phyloP scores from a whole-genome alignment of 92 coral and sea anemone genomes.

The Meandrina meandrites region DNA sequence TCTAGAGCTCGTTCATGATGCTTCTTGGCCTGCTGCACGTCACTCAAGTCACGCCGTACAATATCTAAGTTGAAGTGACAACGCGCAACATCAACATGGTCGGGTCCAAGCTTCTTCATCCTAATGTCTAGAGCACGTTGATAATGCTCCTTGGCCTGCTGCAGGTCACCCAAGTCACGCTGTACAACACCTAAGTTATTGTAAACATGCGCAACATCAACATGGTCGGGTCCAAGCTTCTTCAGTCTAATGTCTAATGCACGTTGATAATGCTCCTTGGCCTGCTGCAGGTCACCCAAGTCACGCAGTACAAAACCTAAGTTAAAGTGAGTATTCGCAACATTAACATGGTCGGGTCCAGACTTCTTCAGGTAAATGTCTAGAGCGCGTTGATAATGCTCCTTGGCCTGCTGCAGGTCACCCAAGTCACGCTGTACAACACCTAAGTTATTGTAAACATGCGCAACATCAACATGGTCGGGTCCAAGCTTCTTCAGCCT shows the following conservation, averaged over 20 bases:
- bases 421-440: too few species aligned
- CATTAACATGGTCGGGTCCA: too few species aligned
- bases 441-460: too few species aligned
- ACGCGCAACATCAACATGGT: constrained; percentile 27
- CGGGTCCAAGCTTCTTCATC: constrained; percentile 17
- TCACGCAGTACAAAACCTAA: constrained; percentile 3
- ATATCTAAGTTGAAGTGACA: constrained; percentile 17
- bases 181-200: constrained; percentile 26
- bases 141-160: constrained; percentile 37
- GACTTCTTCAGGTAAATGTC: too few species aligned
- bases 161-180: neutral
- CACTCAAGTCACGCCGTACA: neutral
- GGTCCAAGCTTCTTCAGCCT: too few species aligned
- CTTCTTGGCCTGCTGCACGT: neutral
- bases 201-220: constrained; percentile 32
- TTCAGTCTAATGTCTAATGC: constrained; percentile 16
- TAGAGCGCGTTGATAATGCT: too few species aligned
- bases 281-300: constrained; percentile 32
- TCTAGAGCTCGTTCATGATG: neutral
- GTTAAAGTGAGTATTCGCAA: neutral
- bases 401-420: too few species aligned
- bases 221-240: constrained; percentile 29
- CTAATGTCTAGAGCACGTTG: constrained; percentile 34
- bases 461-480: too few species aligned
- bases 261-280: constrained; percentile 16